Base-by-base conservation (phyloP, 1,140 invertebrate genomes). In the Trichomalopsis sarcophagae region DNA sequence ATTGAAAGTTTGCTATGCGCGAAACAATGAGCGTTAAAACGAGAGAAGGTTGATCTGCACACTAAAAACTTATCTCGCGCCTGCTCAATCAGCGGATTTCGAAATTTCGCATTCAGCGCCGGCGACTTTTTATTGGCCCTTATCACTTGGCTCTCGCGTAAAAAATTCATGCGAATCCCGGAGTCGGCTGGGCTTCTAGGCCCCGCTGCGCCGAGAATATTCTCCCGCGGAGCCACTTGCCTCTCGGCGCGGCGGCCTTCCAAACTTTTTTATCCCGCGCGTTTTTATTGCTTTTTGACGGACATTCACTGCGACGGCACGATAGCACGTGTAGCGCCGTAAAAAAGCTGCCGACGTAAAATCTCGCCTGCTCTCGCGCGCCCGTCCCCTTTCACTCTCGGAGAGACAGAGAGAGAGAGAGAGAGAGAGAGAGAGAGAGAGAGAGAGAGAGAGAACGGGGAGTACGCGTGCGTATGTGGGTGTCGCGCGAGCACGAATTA, bases 261-360 rank as follows among this genome's bases (percentile, higher is more conserved):
- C 27, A 74, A 84, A 80, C 68, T 84, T 84, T 80, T 84, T 84
- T 78, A 84, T 74, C 47, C 27, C n/a, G 17, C 55, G 23, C 9
- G 73, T 33, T 76, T 81, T 81, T 81, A 81, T 85, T 81, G 74
- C 79, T 73, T 66, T 77, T 77, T 76, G 73, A 85, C 84, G 62
- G 73, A 85, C 79, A 81, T 84, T 84, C 83, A 66, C 68, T 84
- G 71, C 68, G 78, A 30, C 62, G 62, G 33, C 14, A 36, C 74
- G 79, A 82, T 82, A 80, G 73, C 80, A 74, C 85, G 40, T 82
- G 74, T 86, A 81, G 40, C 75, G 55, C 62, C 81, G 47, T 86
- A 86, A 86, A 86, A 78, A 84, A 79, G 79, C 55, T 71, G 47
- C 84, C 73, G 10, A 44, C 79, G 68, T 85, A 85, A 85, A 81